Base-by-base conservation (phyloP, 2,113 vertebrate genomes). In the Chaetops frenatus region DNA sequence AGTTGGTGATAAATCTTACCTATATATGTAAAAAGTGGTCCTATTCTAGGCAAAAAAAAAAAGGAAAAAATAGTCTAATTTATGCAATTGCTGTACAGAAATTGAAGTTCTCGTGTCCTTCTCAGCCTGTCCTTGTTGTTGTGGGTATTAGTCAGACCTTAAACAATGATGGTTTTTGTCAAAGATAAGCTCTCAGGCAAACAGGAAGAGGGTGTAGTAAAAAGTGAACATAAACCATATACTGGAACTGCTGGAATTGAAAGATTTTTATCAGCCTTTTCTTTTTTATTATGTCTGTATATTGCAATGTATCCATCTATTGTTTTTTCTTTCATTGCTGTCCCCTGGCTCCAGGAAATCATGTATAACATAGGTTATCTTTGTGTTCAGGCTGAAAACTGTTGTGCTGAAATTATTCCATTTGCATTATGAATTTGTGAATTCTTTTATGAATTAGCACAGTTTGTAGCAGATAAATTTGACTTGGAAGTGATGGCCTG, bases 171-270 rank as follows among this genome's bases (percentile, higher is more conserved):
- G 38, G 15, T 96, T 96, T 92, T 94, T n/a, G 57, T 60, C 86
- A 79, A 92, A 94, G 90, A 84, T 92, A 93, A 95, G 88, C 64
- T 90, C 88, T 81, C 56, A 48, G 42, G 57, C 81, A 96, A 96
- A 96, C 82, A 93, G 92, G 82, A 93, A 94, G 90, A 86, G 87
- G 81, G 85, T 90, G 85, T 80, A 88, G 82, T 96, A 86, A 94
- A 91, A 92, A 60, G 29, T n/a, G 56, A 95, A 70, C 64, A 82
- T 88, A 95, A 95, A 94, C 71, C 67, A 73, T 81, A 58, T 50
- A 66, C 67, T 92, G 72, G 35, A 73, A 90, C 67, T 82, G 38
- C 71, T 94, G 90, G 54, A 66, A 90, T 81, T 10, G 7, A 88
- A 71, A 92, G 82, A 94, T 93, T 90, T 90, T 91, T 90, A 95